These are phyloP conservation scores for Cyanistes caeruleus DNA, from an alignment of 2,113 vertebrate species.

Conservation along the genomic window DNA sequence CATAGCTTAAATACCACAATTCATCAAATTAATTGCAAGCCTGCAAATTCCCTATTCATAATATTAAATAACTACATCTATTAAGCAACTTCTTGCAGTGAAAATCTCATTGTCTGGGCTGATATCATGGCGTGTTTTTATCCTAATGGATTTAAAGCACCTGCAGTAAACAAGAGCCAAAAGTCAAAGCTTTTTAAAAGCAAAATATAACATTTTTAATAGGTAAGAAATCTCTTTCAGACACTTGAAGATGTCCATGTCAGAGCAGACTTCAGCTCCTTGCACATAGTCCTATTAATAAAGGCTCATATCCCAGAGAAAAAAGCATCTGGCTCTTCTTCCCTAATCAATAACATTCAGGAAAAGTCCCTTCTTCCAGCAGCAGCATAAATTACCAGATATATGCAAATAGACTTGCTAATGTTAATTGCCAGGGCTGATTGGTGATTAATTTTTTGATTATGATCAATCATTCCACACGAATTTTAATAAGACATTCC, in stretches of 20 bases:
- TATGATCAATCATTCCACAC: slow-evolving; percentile 73
- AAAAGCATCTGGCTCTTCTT: slow-evolving; percentile 55
- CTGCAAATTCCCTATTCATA: neutral
- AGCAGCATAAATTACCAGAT: slow-evolving; percentile 72
- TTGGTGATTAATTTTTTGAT: slow-evolving; percentile 78
- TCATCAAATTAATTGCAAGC: neutral
- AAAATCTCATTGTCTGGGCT: neutral
- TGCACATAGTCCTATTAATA: neutral
- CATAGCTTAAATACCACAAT: neutral
- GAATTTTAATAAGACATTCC: slow-evolving; percentile 67
- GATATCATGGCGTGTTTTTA: neutral
- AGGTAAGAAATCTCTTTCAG: neutral
- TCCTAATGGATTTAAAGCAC: neutral
- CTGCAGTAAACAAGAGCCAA: neutral
- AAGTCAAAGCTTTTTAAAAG: neutral
- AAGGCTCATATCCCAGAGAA: neutral
- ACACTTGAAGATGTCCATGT: neutral
- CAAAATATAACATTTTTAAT: neutral
- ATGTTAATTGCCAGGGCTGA: slow-evolving; percentile 78
- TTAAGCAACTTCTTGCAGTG: neutral
- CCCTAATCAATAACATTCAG: slow-evolving; percentile 69
- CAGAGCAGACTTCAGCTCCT: neutral
- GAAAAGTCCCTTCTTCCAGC: slow-evolving; percentile 56
- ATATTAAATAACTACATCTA: neutral
- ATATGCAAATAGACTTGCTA: slow-evolving; percentile 73